Percentiles rank a stretch among this genome's conserved stretches.
Evolutionary conservation across 2,888 invertebrate species (phyloP).

Genomic region (Drepanosiphum platanoidis): DNA sequence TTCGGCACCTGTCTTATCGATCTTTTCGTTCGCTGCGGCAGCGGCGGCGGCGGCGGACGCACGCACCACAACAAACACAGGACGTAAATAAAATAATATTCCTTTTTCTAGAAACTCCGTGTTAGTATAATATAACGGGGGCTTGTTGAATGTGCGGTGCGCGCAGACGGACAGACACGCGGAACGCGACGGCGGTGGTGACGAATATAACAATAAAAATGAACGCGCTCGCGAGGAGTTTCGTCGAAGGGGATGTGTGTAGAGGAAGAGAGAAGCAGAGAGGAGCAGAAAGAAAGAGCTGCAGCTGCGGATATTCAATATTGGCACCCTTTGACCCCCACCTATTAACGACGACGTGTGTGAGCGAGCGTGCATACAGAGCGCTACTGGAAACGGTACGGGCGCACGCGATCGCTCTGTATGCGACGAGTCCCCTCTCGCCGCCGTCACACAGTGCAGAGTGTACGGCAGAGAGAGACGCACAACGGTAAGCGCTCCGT

Average conservation of each 20-base stretch:
- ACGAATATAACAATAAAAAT: conserved; percentile 52
- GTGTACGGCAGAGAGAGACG: conserved; percentile 30
- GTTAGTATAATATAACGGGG: not conserved
- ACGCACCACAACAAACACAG: not conserved
- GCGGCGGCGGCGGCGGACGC: not conserved
- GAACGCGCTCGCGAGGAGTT: conserved; percentile 18
- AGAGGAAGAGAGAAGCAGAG: not conserved
- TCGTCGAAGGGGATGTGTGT: conserved; percentile 46
- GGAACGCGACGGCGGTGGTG: not conserved
- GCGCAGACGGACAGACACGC: not conserved
- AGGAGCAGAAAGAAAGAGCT: conserved; percentile 7
- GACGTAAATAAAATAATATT: not conserved
- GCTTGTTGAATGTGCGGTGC: conserved; percentile 29
- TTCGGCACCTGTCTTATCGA: not conserved
- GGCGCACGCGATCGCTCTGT: conserved; percentile 18
- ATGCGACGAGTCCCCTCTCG: not conserved
- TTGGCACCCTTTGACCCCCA: conserved; percentile 62
- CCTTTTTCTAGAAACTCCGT: conserved; percentile 25
- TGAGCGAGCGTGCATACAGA: conserved; percentile 6
- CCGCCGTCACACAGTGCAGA: not conserved
- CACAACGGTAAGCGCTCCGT: not conserved
- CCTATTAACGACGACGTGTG: conserved; percentile 15
- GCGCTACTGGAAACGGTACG: not conserved
- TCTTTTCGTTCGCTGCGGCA: not conserved
- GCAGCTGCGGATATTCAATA: conserved; percentile 62